phyloP scores from a whole-genome alignment of 2,113 vertebrate species.

The Siniperca knerii region DNA sequence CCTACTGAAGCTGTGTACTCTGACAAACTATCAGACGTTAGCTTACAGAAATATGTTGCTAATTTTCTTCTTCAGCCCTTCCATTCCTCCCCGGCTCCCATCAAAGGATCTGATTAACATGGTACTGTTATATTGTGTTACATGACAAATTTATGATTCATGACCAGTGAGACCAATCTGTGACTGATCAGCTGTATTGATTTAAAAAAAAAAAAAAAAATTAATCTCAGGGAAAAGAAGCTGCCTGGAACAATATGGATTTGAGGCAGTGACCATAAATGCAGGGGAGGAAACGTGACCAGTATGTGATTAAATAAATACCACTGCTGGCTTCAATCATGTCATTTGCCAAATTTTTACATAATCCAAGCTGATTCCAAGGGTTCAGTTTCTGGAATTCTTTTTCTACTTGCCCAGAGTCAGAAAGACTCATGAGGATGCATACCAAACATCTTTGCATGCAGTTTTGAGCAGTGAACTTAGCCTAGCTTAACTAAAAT shows the following conservation, averaged over 20 bases:
- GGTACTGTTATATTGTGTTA: slow-evolving; percentile 15
- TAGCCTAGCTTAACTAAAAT: not conserved
- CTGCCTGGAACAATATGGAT: not conserved
- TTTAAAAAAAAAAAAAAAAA: not conserved
- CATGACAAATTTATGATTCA: slow-evolving; percentile 30
- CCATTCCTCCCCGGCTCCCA: not conserved
- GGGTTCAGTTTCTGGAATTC: not conserved
- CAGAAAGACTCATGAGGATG: not conserved
- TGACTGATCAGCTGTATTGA: slow-evolving; percentile 20
- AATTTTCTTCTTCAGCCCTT: not conserved
- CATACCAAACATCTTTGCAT: not conserved
- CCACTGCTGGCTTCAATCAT: not conserved
- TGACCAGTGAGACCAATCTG: slow-evolving; percentile 9
- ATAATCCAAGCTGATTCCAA: not conserved
- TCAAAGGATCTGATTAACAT: not conserved
- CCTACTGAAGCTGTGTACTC: slow-evolving; percentile 24
- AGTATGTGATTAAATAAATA: not conserved
- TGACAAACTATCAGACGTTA: slow-evolving; percentile 9
- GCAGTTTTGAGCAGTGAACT: not conserved
- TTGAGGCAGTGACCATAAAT: not conserved
- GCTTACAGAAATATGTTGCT: slow-evolving; percentile 24
- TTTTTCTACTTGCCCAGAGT: not conserved
- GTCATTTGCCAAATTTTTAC: not conserved
- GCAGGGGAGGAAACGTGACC: not conserved
- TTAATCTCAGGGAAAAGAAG: not conserved